phyloP scores from a whole-genome alignment of 2,113 vertebrate genomes.

The Cinclus cinclus region DNA sequence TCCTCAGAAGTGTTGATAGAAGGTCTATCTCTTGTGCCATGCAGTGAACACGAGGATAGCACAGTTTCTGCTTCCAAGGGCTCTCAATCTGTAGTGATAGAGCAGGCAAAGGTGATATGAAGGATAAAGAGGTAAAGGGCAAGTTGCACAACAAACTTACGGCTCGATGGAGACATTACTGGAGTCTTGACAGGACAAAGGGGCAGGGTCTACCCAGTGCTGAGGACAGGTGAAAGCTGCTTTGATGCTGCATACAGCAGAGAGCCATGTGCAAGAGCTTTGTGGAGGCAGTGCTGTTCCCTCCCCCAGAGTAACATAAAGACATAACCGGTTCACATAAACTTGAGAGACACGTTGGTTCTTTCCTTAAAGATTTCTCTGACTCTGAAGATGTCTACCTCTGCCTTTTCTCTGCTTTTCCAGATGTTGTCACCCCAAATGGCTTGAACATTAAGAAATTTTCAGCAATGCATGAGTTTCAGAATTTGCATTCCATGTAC shows the following conservation, averaged over 20 bases:
- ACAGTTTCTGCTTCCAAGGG: not conserved
- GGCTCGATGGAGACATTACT: not conserved
- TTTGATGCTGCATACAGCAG: not conserved
- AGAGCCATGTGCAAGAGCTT: not conserved
- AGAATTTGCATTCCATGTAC: constrained; percentile 93
- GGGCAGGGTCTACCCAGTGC: not conserved
- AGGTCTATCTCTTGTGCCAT: not conserved
- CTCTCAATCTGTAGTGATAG: not conserved
- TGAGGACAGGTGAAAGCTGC: not conserved
- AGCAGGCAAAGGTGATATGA: not conserved
- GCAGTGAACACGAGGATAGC: not conserved
- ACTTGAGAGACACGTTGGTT: not conserved
- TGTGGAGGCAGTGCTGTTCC: not conserved
- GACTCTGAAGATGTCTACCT: constrained; percentile 34
- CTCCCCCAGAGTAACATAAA: not conserved
- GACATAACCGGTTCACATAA: not conserved
- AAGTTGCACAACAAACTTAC: not conserved
- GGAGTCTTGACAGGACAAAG: not conserved
- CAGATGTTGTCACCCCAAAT: constrained; percentile 96
- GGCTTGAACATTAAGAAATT: constrained; percentile 97
- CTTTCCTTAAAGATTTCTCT: constrained; percentile 13
- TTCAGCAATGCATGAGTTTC: constrained; percentile 97
- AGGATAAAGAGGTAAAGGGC: not conserved
- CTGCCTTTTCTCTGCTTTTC: constrained; percentile 60
- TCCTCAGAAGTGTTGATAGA: not conserved